Evolutionary conservation across 2,888 invertebrate genomes (phyloP), one percentile per base, ranked within the genome.

Genomic region (Cephonodes hylas): DNA sequence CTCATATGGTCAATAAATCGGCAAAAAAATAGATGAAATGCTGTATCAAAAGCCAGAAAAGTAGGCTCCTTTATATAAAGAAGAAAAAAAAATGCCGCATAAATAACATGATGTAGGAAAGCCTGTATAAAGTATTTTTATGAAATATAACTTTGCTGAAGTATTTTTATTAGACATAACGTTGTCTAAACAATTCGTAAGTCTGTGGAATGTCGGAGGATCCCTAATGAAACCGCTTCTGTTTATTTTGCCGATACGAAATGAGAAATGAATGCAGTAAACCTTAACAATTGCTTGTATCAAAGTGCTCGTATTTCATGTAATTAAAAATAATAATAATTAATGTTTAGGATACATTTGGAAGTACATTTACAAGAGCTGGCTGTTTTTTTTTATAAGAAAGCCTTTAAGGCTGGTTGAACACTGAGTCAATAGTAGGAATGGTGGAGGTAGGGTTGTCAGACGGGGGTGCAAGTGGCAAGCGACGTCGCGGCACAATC

Each of bases 201-300:
- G 66, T 84, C 87, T 87, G 73, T 80, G 81, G 77, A 56, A 64
- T 76, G 82, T 72, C 80, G 79, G 77, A 73, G 80, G 83, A 84
- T 87, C 81, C 85, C 82, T 88, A 88, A 88, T 90, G 85, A 89
- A 89, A 88, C 86, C 83, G 81, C 79, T 74, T 77, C 79, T 88
- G 85, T 89, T 89, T 89, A 86, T 88, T 89, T 74, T 85, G 82
- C 74, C 83, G 81, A 88, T 87, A 82, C 84, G 80, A 88, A 89
- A 89, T 89, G 88, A 89, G 86, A 88, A 87, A 88, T 84, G 85
- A 84, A 83, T 88, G 85, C 85, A 86, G 81, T 79, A 81, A 86
- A 79, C 84, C 82, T 80, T 84, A 80, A 83, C 81, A 84, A 84
- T 81, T 79, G 73, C 73, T 72, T 71, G 66, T 58, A 58, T 58